These are phyloP conservation scores for Pontoporia blainvillei DNA, from an alignment of 2,113 vertebrate species.

Conservation along the genomic window DNA sequence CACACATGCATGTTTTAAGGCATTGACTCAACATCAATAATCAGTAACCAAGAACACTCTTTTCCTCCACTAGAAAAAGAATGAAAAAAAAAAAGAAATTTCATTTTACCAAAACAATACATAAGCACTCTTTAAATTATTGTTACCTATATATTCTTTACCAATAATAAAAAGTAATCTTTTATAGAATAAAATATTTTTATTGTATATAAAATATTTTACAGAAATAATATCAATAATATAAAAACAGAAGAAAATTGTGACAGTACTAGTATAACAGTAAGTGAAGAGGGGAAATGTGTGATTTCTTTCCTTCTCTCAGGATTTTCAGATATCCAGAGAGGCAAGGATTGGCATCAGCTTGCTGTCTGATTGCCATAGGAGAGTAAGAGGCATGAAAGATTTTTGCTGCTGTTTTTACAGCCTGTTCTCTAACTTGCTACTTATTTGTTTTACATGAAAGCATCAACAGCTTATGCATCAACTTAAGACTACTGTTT, in stretches of 20 bases:
- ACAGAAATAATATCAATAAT: background rate
- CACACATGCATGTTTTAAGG: background rate
- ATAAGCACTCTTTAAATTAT: background rate
- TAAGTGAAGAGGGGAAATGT: background rate
- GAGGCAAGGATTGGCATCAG: background rate
- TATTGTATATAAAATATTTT: no score
- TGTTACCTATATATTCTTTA: background rate
- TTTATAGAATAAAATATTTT: no score
- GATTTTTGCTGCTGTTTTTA: conserved; percentile 26
- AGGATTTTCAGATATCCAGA: background rate
- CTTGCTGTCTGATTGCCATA: background rate
- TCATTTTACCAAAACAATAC: background rate
- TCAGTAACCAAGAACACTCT: background rate
- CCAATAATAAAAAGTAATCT: background rate
- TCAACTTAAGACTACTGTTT: conserved; percentile 31
- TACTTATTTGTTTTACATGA: conserved; percentile 33
- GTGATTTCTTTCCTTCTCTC: background rate
- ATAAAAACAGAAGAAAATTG: background rate
- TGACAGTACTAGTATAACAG: background rate
- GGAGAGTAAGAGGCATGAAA: background rate
- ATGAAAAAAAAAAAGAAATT: background rate
- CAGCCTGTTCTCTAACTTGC: conserved; percentile 21
- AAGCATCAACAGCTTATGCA: conserved; percentile 4
- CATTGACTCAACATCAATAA: background rate
- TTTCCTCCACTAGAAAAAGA: background rate